Conservation (phyloP, 2,888 invertebrate species). For the Folsomia candida region DNA sequence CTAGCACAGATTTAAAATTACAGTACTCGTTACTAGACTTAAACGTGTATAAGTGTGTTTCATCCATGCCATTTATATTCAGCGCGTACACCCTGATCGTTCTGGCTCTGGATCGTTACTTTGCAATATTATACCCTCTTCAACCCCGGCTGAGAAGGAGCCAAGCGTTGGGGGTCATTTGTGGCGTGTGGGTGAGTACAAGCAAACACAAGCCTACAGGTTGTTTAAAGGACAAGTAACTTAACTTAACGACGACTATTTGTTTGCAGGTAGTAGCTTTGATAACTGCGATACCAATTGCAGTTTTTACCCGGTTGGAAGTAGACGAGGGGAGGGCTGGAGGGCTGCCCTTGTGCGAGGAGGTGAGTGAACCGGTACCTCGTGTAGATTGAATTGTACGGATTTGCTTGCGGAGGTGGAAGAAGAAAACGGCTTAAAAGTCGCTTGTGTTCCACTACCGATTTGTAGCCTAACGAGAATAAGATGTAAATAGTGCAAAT, state of each 20-base stretch:
- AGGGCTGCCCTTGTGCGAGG: not conserved
- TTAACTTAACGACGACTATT: not conserved
- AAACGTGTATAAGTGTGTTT: too few species aligned
- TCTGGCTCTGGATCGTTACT: conserved; percentile 84
- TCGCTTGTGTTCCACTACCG: too few species aligned
- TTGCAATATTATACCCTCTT: conserved; percentile 85
- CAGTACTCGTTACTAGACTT: too few species aligned
- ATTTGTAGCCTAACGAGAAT: too few species aligned
- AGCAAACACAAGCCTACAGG: not conserved
- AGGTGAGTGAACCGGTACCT: not conserved
- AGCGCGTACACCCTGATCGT: conserved; percentile 87
- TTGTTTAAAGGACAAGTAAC: not conserved
- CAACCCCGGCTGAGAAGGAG: conserved; percentile 74
- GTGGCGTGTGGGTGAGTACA: conserved; percentile 66
- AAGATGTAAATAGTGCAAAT: not conserved
- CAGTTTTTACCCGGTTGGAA: not conserved
- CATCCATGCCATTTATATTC: too few species aligned
- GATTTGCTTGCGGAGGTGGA: too few species aligned
- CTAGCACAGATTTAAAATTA: too few species aligned
- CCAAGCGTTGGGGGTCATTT: conserved; percentile 67
- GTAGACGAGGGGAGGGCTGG: not conserved
- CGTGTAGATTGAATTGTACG: too few species aligned
- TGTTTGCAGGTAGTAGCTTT: not conserved
- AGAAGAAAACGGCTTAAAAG: too few species aligned
- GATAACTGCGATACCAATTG: not conserved